Conservation (phyloP, 2,797 vertebrate genomes). For the Buceros bicornis region DNA sequence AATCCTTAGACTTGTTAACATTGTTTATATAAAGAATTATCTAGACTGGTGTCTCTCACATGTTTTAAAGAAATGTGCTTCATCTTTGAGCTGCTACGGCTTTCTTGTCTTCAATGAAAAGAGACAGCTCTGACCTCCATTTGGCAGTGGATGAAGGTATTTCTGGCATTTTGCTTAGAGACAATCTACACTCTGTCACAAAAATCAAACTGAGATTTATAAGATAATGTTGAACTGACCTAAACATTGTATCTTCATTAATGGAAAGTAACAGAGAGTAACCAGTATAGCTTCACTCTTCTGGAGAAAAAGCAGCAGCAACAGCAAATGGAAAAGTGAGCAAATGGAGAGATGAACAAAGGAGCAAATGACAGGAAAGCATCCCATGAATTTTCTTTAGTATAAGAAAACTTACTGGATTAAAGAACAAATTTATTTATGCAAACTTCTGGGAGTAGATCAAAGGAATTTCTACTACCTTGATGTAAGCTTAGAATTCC, state of each 20-base stretch:
- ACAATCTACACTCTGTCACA: slow-evolving; percentile 54
- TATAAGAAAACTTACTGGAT: background rate
- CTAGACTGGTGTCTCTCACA: background rate
- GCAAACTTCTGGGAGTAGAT: background rate
- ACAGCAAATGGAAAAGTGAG: background rate
- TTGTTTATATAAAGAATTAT: background rate
- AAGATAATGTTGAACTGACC: slow-evolving; percentile 41
- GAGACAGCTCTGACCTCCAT: slow-evolving; percentile 30
- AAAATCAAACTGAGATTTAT: slow-evolving; percentile 67
- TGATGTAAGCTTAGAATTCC: background rate
- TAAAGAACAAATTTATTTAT: background rate
- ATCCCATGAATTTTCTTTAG: background rate
- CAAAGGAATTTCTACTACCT: background rate
- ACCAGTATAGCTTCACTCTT: background rate
- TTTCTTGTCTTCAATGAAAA: slow-evolving; percentile 45
- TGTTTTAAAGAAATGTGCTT: background rate
- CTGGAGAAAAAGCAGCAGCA: background rate
- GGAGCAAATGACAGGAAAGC: background rate
- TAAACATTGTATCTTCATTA: slow-evolving; percentile 38
- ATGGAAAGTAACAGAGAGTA: slow-evolving; percentile 1
- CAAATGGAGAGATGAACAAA: background rate
- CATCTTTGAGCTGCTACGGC: background rate
- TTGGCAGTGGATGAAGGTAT: slow-evolving; percentile 17
- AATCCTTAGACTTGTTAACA: background rate
- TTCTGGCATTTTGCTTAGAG: slow-evolving; percentile 45